Evolutionary conservation across 2,888 invertebrate species (phyloP).

Genomic region (Tromatobia lineatoria): DNA sequence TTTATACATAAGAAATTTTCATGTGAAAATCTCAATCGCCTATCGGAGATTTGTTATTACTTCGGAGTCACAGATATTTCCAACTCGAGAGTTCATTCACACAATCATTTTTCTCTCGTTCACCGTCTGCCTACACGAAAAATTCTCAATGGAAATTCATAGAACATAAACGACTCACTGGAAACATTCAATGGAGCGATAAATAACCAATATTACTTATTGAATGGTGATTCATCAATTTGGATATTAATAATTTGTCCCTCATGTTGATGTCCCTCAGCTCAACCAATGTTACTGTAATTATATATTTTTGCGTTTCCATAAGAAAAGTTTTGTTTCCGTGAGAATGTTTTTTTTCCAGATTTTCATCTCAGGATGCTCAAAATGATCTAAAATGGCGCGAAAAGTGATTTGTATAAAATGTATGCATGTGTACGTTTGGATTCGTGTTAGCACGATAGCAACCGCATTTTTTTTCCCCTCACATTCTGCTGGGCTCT

Average conservation of each 20-base stretch:
- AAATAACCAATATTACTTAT: conserved; percentile 21
- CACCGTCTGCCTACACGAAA: conserved; percentile 30
- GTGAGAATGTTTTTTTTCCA: too few species aligned
- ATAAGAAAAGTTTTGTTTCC: too few species aligned
- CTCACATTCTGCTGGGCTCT: too few species aligned
- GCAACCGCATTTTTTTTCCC: too few species aligned
- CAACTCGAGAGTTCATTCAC: conserved; percentile 32
- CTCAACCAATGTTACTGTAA: too few species aligned
- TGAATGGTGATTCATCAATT: conserved; percentile 14
- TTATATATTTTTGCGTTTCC: too few species aligned
- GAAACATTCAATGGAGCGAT: conserved; percentile 10
- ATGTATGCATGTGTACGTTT: too few species aligned
- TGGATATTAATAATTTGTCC: not conserved
- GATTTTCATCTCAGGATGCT: too few species aligned
- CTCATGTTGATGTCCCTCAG: too few species aligned
- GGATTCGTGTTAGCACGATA: too few species aligned
- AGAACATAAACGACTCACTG: not conserved
- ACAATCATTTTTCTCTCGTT: conserved; percentile 21
- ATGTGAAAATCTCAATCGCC: conserved; percentile 56
- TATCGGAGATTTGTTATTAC: conserved; percentile 23
- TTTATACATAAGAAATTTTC: conserved; percentile 60
- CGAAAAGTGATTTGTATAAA: too few species aligned
- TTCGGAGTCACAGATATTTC: conserved; percentile 21
- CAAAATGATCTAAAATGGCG: too few species aligned
- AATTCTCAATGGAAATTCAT: conserved; percentile 8